These are phyloP conservation scores for Donacobius atricapilla DNA, from an alignment of 2,113 vertebrate species.

Conservation along the genomic window DNA sequence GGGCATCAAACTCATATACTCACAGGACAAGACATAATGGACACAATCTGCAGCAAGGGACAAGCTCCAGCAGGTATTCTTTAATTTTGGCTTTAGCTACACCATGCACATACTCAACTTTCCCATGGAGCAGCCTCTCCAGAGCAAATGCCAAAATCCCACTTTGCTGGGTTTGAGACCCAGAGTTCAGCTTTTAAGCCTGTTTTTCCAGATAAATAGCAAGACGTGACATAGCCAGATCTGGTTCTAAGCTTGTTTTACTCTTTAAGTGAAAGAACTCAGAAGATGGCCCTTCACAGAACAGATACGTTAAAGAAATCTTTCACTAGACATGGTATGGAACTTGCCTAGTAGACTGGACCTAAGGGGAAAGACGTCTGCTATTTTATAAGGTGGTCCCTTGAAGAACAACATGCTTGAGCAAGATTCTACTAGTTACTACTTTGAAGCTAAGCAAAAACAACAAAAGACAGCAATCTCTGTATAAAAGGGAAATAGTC, in stretches of 20 bases:
- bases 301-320: not conserved
- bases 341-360: not conserved
- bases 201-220: not conserved
- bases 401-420: not conserved
- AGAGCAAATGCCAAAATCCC: not conserved
- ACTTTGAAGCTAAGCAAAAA: slow-evolving; percentile 1
- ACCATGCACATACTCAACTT: not conserved
- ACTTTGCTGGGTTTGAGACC: not conserved
- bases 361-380: not conserved
- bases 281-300: not conserved
- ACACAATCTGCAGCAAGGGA: not conserved
- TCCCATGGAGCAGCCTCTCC: not conserved
- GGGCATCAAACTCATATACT: not conserved
- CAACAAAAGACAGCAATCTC: not conserved
- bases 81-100: not conserved
- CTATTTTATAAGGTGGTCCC: not conserved
- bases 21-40: not conserved
- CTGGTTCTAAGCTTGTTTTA: not conserved
- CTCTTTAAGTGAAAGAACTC: not conserved
- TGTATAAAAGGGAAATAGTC: slow-evolving; percentile 17
- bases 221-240: not conserved
- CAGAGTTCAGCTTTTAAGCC: not conserved
- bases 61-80: not conserved
- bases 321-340: not conserved
- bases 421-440: not conserved